Evolutionary conservation across 2,113 vertebrate genomes (phyloP), one percentile per base, ranked within the genome.

Genomic region (Phalacrocorax brasilianus): DNA sequence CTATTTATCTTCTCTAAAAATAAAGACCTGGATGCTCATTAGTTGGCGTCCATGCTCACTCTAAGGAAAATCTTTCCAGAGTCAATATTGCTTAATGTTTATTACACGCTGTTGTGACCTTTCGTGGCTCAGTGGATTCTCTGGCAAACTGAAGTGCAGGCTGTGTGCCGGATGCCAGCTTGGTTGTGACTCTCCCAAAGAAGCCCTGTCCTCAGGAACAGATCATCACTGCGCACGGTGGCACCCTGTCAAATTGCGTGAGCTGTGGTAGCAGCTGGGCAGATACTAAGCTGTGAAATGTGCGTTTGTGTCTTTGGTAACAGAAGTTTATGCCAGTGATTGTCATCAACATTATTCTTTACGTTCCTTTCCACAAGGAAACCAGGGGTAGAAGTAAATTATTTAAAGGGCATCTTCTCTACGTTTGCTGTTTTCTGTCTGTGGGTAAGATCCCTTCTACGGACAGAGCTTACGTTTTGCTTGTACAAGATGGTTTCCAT

Each of bases 181-280:
- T 16, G 63, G 17, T 1, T 65, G 53, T 17, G 67, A 2, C 35
- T 32, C 3, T 49, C 8, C 28, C 61, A 35, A 17, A 27, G 75
- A 5, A 75, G n/a, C 21, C 11, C 42, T 12, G 35, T 38, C 16
- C 65, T 15, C 50, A 4, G 78, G 61, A 32, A 4, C 11, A 45
- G 66, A 12, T 49, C 38, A 1, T 24, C 5, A 5, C 65, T 63
- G 62, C 68, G 53, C 35, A 1, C 0, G 0, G 7, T 53, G 75
- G 63, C 21, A 2, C 45, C 53, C 58, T 22, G 23, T 2, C 50
- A 2, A 1, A 2, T 3, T 14, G 52, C 4, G 2, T 40, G 59
- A 73, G 35, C 59, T 38, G 12, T 9, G 58, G 44, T 14, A 42
- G 7, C 90, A 89, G 65, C 91, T 27, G 24, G 3, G 2, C 30